phyloP scores from a whole-genome alignment of 1,140 invertebrate genomes.

The Drosophila murphyi region DNA sequence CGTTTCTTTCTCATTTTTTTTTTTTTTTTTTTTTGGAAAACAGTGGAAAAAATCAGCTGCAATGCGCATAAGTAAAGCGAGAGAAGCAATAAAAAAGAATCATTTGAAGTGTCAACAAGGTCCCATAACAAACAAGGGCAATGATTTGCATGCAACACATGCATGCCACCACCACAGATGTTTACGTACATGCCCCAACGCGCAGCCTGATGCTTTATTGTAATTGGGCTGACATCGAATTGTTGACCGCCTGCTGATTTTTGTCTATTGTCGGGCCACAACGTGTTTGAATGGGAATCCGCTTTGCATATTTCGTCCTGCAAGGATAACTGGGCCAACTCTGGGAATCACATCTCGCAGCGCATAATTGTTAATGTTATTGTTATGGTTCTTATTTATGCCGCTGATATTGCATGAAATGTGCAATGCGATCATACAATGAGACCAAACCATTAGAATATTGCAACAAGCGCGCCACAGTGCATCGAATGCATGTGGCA shows the following conservation, averaged over 20 bases:
- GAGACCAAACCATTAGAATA: slow-evolving; percentile 60
- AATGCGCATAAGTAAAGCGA: neutral
- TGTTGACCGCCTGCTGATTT: slow-evolving; percentile 48
- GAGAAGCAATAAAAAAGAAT: slow-evolving; percentile 12
- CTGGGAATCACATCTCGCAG: slow-evolving; percentile 4
- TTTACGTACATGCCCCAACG: neutral
- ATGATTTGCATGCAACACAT: slow-evolving; percentile 16
- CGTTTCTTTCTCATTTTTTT: no score
- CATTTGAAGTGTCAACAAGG: slow-evolving; percentile 1
- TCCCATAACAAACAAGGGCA: slow-evolving; percentile 9
- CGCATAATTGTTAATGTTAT: slow-evolving; percentile 59
- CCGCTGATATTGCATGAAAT: slow-evolving; percentile 37
- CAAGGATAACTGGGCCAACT: slow-evolving; percentile 1
- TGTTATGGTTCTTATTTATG: slow-evolving; percentile 77
- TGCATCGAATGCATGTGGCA: neutral
- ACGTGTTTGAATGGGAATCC: slow-evolving; percentile 21
- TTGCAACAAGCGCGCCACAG: slow-evolving; percentile 36
- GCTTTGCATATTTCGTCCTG: slow-evolving; percentile 33
- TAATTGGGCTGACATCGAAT: slow-evolving; percentile 10
- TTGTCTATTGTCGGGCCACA: slow-evolving; percentile 21
- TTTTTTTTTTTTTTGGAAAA: neutral
- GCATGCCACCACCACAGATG: neutral
- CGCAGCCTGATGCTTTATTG: neutral
- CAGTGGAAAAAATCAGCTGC: neutral
- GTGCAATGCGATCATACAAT: slow-evolving; percentile 55